Base-by-base conservation (phyloP, 1,140 invertebrate species). In the Heterodera schachtii region DNA sequence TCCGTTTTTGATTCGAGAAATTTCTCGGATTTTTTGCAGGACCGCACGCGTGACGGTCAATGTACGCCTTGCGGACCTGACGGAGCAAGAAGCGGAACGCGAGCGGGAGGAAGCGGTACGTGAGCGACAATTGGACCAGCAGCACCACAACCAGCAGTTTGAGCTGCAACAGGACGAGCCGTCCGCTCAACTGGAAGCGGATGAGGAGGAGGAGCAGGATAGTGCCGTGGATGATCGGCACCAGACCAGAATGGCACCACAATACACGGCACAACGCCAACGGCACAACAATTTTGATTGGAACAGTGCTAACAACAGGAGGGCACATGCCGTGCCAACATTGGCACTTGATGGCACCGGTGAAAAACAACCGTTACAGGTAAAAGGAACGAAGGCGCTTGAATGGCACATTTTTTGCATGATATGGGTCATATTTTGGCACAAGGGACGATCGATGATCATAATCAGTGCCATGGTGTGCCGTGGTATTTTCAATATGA, bases 21-120 rank as follows among this genome's bases (percentile, higher is more conserved):
- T 82, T 83, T 47, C 0, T 31, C 31, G 31, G 31, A 31, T 31
- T n/a, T 2, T 52, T 11, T 78, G 46, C 73, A 84, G 83, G 60
- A 86, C 84, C 8, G 81, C 80, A 13, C 83, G 84, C 31, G 84
- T 85, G 7, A 83, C 79, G 9, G 80, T 86, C 57, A 83, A 71
- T 49, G 80, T 86, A 44, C 74, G 57, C 2, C 71, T 84, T 47
- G 83, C 79, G 13, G 60, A 73, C 21, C 69, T 71, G 69, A 13
- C 69, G 3, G 69, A 71, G 41, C 8, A 71, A 3, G 69, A 71
- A 6, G 31, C 69, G 8, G 8, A 41, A 11, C 41, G 21, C 6
- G 69, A 71, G 31, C 69, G 69, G 7, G 41, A 71, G 21, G 69
- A 71, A 13, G 69, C 69, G 19, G 69, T 71, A 21, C 69, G 69